Percentiles rank a stretch among this genome's conserved stretches.
Conservation (phyloP, 2,888 invertebrate species). For the Aphidius colemani region DNA sequence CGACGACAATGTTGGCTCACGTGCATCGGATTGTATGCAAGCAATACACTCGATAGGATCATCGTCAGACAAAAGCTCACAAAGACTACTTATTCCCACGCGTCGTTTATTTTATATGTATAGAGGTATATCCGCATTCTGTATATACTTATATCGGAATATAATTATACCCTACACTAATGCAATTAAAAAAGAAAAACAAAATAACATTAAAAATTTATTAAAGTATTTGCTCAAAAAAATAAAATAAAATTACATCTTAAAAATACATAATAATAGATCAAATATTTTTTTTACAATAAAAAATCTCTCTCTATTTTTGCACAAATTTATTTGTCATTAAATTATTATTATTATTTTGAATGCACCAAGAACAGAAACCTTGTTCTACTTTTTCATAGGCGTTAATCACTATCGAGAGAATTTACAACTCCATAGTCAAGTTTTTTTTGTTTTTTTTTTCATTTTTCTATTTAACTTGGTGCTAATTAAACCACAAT, state of each 20-base stretch:
- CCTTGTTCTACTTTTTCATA: constrained; percentile 37
- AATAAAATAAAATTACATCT: not conserved
- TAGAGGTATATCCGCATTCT: constrained; percentile 11
- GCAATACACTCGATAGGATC: constrained; percentile 16
- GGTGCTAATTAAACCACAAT: constrained; percentile 32
- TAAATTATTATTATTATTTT: no score
- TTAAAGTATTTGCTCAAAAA: not conserved
- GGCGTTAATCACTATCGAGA: constrained; percentile 32
- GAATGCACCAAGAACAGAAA: constrained; percentile 20
- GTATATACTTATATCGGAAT: not conserved
- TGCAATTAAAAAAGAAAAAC: no score
- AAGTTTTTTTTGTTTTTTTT: constrained; percentile 17
- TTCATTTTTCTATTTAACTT: constrained; percentile 30
- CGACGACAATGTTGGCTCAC: not conserved
- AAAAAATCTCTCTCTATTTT: constrained; percentile 18
- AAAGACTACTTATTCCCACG: constrained; percentile 9
- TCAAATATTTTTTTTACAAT: not conserved
- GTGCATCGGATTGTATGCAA: constrained; percentile 7
- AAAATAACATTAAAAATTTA: not conserved
- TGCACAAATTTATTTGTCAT: constrained; percentile 10
- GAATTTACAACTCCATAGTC: constrained; percentile 12
- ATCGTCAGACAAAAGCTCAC: not conserved
- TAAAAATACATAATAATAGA: not conserved
- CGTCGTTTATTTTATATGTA: not conserved
- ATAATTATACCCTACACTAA: no score